Evolutionary conservation across 2,888 invertebrate genomes (phyloP), one percentile per base, ranked within the genome.

Genomic region (Lasioglossum oenotherae): DNA sequence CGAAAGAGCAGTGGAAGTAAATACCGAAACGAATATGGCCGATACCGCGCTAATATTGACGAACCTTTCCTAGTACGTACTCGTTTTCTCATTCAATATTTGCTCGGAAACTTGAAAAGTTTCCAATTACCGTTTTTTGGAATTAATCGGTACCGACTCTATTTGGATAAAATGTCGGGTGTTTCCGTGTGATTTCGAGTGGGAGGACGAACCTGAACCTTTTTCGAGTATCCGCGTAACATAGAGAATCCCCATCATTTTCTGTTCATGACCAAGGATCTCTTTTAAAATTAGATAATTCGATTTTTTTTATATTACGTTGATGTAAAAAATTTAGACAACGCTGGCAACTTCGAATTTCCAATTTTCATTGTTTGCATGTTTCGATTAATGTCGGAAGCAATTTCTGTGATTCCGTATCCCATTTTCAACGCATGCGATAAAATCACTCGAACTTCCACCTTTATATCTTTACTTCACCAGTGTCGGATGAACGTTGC

Each of bases 21-120:
- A 60, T 35, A 75, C 27, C 12, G n/a, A 35, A 75, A 46, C 72
- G 8, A 73, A 27, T 75, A 60, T 38, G 31, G 27, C 19, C 57
- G 27, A 10, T 8, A 27, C 41, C 12, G 44, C 27, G 41, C 19
- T 60, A 75, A 75, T 60, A 75, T 60, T 75, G 75, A 44, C 75
- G 41, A 73, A 73, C 31, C 5, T 31, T 46, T 67, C 19, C 72
- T 27, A 35, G 46, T 73, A 31, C 72, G 35, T 31, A 27, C 74
- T 57, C 74, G 60, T 60, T 41, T 57, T 75, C 41, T 60, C 60
- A 10, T 60, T 75, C 60, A 41, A 60, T 60, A 44, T 75, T 75
- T 73, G 46, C 27, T 16, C 46, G 19, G 67, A 72, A 44, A 31
- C 44, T 46, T 3, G 0, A 12, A 35, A 44, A 73, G 23, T 49